Conservation (phyloP, 1,140 invertebrate species). For the Aphaenogaster ashmeadi region DNA sequence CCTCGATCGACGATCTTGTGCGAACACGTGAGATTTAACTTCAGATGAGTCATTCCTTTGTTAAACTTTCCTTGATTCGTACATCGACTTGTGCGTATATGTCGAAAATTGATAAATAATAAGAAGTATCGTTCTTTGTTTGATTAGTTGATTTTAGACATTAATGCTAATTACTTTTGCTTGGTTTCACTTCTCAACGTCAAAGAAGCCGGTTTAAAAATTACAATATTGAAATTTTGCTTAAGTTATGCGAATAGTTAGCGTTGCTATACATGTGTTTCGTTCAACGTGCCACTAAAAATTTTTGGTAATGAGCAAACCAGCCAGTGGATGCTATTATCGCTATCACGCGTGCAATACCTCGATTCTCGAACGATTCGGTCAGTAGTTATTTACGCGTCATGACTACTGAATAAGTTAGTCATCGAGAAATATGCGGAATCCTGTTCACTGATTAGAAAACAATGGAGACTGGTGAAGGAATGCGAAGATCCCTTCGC, state of each 20-base stretch:
- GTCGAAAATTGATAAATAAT: neutral
- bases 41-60: conserved; percentile 25
- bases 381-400: conserved; percentile 5
- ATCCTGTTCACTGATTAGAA: neutral
- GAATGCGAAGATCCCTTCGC: neutral
- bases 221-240: neutral
- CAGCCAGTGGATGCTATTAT: conserved; percentile 17
- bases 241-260: neutral
- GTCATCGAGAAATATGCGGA: conserved; percentile 60
- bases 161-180: neutral
- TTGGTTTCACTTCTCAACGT: neutral
- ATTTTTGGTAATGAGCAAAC: conserved; percentile 31
- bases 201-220: conserved; percentile 6
- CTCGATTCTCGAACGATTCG: conserved; percentile 15
- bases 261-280: neutral
- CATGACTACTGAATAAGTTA: conserved; percentile 46
- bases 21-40: neutral
- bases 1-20: neutral
- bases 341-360: neutral
- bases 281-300: neutral
- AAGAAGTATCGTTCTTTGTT: neutral
- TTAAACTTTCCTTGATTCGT: conserved; percentile 25
- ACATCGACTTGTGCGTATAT: neutral
- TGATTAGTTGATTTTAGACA: neutral
- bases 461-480: conserved; percentile 33